Evolutionary conservation across 2,797 vertebrate species (phyloP).

Genomic region (Kryptopterus vitreolus): DNA sequence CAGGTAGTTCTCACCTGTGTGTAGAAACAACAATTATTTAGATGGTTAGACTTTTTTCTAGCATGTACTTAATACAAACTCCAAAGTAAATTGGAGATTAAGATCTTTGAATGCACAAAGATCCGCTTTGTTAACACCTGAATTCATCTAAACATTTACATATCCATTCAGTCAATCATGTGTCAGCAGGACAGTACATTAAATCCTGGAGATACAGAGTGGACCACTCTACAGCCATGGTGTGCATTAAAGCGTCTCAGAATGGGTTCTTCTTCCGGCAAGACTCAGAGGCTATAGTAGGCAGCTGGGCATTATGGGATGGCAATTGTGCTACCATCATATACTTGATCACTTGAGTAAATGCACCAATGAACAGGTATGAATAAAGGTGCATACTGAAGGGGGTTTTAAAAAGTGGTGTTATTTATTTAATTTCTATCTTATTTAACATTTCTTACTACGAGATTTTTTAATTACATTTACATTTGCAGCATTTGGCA

Average conservation of each 20-base stretch:
- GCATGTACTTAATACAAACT: no score
- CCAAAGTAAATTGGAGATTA: no score
- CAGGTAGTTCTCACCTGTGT: slow-evolving; percentile 72
- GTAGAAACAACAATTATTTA: slow-evolving; percentile 59
- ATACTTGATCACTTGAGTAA: neutral
- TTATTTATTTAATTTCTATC: neutral
- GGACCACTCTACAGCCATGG: neutral
- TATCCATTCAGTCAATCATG: neutral
- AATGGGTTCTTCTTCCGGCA: no score
- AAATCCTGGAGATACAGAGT: neutral
- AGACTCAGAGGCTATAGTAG: neutral
- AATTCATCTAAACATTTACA: neutral
- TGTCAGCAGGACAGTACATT: neutral
- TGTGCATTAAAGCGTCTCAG: neutral
- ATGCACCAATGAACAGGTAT: neutral
- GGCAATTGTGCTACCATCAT: neutral
- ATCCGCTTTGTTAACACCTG: neutral
- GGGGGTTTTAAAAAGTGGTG: neutral
- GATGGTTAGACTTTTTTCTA: slow-evolving; percentile 34
- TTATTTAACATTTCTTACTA: neutral
- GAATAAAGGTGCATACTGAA: neutral
- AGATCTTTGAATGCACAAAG: neutral
- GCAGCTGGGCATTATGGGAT: neutral
- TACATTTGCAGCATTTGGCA: no score
- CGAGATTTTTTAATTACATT: no score